These are phyloP conservation scores for Lysiphlebus fabarum DNA, from an alignment of 1,140 invertebrate species.

Conservation along the genomic window DNA sequence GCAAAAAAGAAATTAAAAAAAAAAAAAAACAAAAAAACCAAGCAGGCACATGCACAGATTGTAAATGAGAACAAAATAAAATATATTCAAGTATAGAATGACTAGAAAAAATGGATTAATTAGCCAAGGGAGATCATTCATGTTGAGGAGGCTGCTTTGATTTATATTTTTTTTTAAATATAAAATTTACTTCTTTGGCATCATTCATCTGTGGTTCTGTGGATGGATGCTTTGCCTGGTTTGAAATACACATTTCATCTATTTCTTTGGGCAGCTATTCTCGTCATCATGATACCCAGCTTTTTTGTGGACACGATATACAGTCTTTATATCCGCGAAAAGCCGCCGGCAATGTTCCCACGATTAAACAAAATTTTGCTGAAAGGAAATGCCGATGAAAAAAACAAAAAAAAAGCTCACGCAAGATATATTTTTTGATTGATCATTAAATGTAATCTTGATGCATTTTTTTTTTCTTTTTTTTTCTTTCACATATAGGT, in stretches of 20 bases:
- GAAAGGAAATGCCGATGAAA: too few species aligned
- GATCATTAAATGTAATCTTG: too few species aligned
- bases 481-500: too few species aligned
- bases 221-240: too few species aligned
- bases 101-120: slow-evolving; percentile 15
- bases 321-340: slow-evolving; percentile 3
- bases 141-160: neutral
- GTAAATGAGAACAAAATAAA: neutral
- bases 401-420: slow-evolving; percentile 10
- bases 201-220: too few species aligned
- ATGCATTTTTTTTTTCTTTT: neutral
- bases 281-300: slow-evolving; percentile 1
- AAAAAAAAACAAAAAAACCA: slow-evolving; percentile 4
- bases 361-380: slow-evolving; percentile 3
- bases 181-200: neutral
- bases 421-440: neutral
- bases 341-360: slow-evolving; percentile 6
- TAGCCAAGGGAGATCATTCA: neutral
- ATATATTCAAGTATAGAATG: slow-evolving; percentile 3
- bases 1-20: slow-evolving; percentile 9
- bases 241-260: too few species aligned
- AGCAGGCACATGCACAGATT: slow-evolving; percentile 6
- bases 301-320: slow-evolving; percentile 6
- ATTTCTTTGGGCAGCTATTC: neutral
- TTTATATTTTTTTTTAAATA: neutral